phyloP scores from a whole-genome alignment of 2,888 invertebrate genomes.

The Rotaria sp. region DNA sequence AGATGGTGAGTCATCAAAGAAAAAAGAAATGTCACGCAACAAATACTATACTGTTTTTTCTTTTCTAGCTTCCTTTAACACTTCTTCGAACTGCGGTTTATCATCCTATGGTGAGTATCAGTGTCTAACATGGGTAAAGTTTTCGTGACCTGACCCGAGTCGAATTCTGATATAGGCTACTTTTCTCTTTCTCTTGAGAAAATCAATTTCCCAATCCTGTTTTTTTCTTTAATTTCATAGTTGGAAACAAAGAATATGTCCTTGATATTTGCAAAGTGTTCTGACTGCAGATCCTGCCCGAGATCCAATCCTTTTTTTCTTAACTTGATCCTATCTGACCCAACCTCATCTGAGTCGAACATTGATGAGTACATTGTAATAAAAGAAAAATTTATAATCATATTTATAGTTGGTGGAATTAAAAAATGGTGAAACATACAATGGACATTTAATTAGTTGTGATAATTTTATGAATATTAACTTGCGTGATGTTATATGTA shows the following conservation, averaged over 20 bases:
- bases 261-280: too few species aligned
- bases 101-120: conserved; percentile 81
- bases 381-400: background rate
- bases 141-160: too few species aligned
- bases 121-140: too few species aligned
- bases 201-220: too few species aligned
- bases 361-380: conserved; percentile 64
- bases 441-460: conserved; percentile 94
- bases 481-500: conserved; percentile 93
- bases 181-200: too few species aligned
- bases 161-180: too few species aligned
- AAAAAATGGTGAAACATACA: conserved; percentile 99
- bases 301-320: too few species aligned
- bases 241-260: too few species aligned
- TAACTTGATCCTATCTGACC: too few species aligned
- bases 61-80: conserved; percentile 75
- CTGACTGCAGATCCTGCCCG: too few species aligned
- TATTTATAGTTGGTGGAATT: conserved; percentile 73
- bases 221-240: too few species aligned
- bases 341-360: too few species aligned
- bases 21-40: background rate
- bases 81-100: conserved; percentile 88
- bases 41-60: conserved; percentile 38
- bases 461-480: conserved; percentile 99
- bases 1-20: conserved; percentile 6